Conservation (phyloP, 92 coral and sea anemone species). For the Ricordea florida region DNA sequence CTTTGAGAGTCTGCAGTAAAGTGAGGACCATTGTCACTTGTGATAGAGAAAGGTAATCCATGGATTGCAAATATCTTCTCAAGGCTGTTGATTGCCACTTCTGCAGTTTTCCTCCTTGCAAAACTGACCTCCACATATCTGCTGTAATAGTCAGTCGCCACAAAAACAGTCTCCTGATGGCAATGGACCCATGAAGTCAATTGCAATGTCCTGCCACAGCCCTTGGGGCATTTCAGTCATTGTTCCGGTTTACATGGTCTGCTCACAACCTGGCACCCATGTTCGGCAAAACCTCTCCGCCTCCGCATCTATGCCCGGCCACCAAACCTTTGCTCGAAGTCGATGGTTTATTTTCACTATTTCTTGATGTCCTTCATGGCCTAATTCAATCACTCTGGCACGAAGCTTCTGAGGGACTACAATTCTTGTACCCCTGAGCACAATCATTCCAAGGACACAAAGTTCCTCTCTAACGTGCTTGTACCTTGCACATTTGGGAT, state of each 20-base stretch:
- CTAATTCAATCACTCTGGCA: slow-evolving; percentile 7
- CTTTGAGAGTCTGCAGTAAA: too few species aligned
- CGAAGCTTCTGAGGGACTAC: slow-evolving; percentile 31
- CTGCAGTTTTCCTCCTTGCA: slow-evolving; percentile 30
- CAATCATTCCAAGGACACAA: slow-evolving; percentile 20
- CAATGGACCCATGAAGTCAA: slow-evolving; percentile 53
- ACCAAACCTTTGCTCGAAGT: slow-evolving; percentile 52
- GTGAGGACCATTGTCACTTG: slow-evolving; percentile 40
- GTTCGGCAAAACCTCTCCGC: slow-evolving; percentile 46
- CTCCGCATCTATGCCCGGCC: slow-evolving; percentile 58
- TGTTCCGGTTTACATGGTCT: slow-evolving; percentile 28
- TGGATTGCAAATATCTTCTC: slow-evolving; percentile 53
- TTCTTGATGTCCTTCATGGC: slow-evolving; percentile 43
- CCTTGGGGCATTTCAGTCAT: slow-evolving; percentile 39
- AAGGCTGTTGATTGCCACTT: slow-evolving; percentile 30
- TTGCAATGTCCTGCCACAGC: slow-evolving; percentile 32
- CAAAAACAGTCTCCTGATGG: slow-evolving; percentile 54
- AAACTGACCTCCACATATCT: slow-evolving; percentile 47
- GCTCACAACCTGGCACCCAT: slow-evolving; percentile 56
- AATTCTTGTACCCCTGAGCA: slow-evolving; percentile 33
- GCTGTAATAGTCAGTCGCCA: slow-evolving; percentile 60
- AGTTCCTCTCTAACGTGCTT: slow-evolving; percentile 34
- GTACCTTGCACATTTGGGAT: background rate
- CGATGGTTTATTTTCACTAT: slow-evolving; percentile 46
- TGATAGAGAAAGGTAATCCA: slow-evolving; percentile 25